Base-by-base conservation (phyloP, 1,140 invertebrate species). In the silkworm (Bombyx mori) region DNA sequence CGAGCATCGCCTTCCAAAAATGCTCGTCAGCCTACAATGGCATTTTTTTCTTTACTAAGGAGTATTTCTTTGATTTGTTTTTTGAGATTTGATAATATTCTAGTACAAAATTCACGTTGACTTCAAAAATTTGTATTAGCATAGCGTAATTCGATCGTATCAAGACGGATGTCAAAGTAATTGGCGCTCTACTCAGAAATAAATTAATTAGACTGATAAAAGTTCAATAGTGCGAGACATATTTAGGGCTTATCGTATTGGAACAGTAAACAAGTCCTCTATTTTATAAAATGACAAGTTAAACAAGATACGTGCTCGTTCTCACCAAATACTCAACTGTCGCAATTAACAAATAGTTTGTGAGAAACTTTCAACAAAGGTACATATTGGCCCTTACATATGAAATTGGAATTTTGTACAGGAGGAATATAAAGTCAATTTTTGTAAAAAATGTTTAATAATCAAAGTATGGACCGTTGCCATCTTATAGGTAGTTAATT, bases 261-360 rank as follows among this genome's bases (percentile, higher is more conserved):
- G 59, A 72, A 67, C 64, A 62, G 71, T 69, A 71, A 75, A 75
- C 73, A 68, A 62, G 61, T 61, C 54, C 52, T 60, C 61, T 71
- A 69, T 73, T 75, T 73, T 71, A 71, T 66, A 61, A 57, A 75
- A 71, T 66, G 63, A 65, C 66, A 71, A 66, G 62, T 65, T 67
- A 68, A 71, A 73, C 62, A 67, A 73, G 69, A 69, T 62, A 69
- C 67, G 71, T 62, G 65, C 63, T 58, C 60, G 65, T 68, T 66
- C 67, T 66, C 62, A 63, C 62, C 63, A 62, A 58, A 54, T 56
- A 57, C 45, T 56, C 57, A 54, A 44, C 54, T 62, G 51, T 52
- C 58, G 63, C 58, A 62, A 63, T 68, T 18, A 18, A 18, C 12
- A 18, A 18, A 18, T 18, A 18, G 12, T 18, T 18, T 18, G 12